phyloP scores from a whole-genome alignment of 1,140 invertebrate genomes.

The Cephus cinctus region DNA sequence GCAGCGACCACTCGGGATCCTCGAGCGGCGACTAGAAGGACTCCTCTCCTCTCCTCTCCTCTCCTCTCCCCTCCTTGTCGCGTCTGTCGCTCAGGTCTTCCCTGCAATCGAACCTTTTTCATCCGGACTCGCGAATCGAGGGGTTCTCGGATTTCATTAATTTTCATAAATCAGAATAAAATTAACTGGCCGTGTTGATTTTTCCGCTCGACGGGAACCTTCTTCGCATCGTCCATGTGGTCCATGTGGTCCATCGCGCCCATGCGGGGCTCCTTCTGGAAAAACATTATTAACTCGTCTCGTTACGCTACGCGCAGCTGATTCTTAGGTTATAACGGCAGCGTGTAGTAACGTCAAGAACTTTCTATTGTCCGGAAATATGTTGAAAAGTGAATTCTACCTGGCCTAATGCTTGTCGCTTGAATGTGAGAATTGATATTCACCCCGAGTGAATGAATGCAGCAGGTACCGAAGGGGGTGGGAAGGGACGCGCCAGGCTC shows the following conservation, averaged over 20 bases:
- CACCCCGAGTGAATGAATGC: no score
- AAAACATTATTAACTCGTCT: background rate
- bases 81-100: conserved; percentile 1
- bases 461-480: no score
- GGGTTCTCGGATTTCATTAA: conserved; percentile 20
- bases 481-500: no score
- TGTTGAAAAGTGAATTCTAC: no score
- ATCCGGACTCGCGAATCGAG: background rate
- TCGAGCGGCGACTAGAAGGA: conserved; percentile 19
- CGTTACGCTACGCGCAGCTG: background rate
- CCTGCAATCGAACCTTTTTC: conserved; percentile 8
- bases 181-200: conserved; percentile 38
- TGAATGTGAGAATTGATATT: no score
- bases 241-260: no score
- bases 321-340: background rate
- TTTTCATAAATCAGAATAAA: conserved; percentile 33
- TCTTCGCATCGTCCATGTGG: background rate
- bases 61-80: conserved; percentile 7
- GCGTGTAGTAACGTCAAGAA: no score
- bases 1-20: no score
- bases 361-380: no score
- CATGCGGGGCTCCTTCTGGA: no score
- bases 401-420: no score
- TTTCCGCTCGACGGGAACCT: conserved; percentile 25
- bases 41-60: conserved; percentile 15